These are phyloP conservation scores for Notocelia uddmanniana DNA, from an alignment of 2,888 invertebrate genomes.

Conservation along the genomic window DNA sequence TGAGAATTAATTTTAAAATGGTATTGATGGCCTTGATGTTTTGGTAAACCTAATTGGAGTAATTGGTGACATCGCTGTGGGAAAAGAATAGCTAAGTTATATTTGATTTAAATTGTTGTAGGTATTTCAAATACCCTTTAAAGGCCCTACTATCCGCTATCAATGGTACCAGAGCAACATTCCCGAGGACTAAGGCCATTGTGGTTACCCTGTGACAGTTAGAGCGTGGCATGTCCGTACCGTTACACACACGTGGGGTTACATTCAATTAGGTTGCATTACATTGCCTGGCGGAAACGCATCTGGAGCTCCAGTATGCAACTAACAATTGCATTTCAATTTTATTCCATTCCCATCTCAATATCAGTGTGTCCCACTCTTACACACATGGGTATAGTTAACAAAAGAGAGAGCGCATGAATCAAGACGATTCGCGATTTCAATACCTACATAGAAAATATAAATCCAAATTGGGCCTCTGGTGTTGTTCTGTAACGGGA, in stretches of 20 bases:
- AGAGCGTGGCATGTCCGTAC: slow-evolving; percentile 45
- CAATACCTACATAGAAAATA: neutral
- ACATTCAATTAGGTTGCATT: slow-evolving; percentile 48
- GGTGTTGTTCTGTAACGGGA: slow-evolving; percentile 39
- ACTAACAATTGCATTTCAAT: neutral
- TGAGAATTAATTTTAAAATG: slow-evolving; percentile 80
- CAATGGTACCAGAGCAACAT: slow-evolving; percentile 34
- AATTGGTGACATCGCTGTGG: slow-evolving; percentile 71
- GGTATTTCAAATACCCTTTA: slow-evolving; percentile 16
- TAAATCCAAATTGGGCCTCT: neutral
- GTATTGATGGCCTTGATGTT: slow-evolving; percentile 70
- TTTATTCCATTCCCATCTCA: neutral
- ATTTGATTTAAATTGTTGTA: neutral
- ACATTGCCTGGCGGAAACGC: slow-evolving; percentile 47
- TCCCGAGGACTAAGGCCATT: slow-evolving; percentile 45
- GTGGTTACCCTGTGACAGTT: slow-evolving; percentile 49
- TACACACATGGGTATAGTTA: neutral
- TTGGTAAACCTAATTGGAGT: slow-evolving; percentile 53
- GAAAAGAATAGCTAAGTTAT: slow-evolving; percentile 53
- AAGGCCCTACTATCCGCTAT: slow-evolving; percentile 9
- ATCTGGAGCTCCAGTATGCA: slow-evolving; percentile 35
- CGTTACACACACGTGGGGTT: slow-evolving; percentile 47
- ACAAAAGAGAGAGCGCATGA: neutral
- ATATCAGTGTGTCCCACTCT: neutral
- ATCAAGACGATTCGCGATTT: neutral